phyloP scores from a whole-genome alignment of 2,888 invertebrate genomes.

The Apamea monoglypha region DNA sequence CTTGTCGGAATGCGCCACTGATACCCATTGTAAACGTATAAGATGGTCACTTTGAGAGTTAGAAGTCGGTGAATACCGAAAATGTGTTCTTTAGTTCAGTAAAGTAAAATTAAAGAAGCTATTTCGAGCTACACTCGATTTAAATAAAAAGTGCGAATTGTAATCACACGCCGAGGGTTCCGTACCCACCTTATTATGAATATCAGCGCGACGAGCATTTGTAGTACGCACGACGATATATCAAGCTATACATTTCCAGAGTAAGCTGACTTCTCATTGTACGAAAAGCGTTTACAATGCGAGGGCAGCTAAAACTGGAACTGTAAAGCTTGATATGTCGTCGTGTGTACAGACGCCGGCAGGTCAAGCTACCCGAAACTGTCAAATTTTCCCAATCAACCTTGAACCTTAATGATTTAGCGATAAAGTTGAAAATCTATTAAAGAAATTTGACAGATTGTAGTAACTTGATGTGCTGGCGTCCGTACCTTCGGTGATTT shows the following conservation, averaged over 20 bases:
- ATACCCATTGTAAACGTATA: conserved; percentile 29
- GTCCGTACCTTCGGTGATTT: conserved; percentile 11
- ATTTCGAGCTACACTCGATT: conserved; percentile 10
- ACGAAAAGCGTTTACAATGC: not conserved
- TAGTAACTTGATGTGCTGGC: too few relatives aligned
- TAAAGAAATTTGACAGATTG: too few relatives aligned
- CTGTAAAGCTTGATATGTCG: not conserved
- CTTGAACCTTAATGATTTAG: too few relatives aligned
- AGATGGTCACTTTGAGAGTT: conserved; percentile 47
- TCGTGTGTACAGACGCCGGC: too few relatives aligned
- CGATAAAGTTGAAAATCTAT: too few relatives aligned
- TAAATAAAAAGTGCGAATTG: not conserved
- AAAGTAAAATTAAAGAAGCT: conserved; percentile 20
- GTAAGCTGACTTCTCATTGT: not conserved
- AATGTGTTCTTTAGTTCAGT: conserved; percentile 54
- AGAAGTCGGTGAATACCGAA: conserved; percentile 42
- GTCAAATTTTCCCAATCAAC: too few relatives aligned
- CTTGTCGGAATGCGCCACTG: conserved; percentile 34
- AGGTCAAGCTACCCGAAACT: too few relatives aligned
- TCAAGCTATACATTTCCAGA: not conserved
- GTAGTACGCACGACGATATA: not conserved
- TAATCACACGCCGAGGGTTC: not conserved
- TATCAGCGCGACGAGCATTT: conserved; percentile 1
- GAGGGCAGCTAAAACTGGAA: not conserved
- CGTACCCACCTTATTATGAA: not conserved